Evolutionary conservation across 2,888 invertebrate species (phyloP).

Genomic region (Bedellia somnulentella): DNA sequence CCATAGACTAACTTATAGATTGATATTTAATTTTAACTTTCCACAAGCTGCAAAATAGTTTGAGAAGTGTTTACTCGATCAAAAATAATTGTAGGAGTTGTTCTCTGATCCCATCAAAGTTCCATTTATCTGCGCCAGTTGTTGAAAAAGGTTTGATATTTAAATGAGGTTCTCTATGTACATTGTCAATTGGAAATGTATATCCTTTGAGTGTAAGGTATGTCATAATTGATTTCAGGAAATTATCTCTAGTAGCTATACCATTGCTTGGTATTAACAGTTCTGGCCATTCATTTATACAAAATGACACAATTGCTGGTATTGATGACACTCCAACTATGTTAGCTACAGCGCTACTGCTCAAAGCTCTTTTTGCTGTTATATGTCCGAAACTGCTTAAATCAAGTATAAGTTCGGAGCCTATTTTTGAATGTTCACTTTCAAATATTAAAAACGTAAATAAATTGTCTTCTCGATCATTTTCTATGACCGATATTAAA

Average conservation of each 20-base stretch:
- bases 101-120: too few relatives aligned
- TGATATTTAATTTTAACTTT: too few relatives aligned
- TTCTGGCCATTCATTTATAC: slow-evolving; percentile 28
- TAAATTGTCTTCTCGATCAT: slow-evolving; percentile 41
- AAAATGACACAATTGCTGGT: slow-evolving; percentile 59
- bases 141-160: too few relatives aligned
- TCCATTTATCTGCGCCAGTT: too few relatives aligned
- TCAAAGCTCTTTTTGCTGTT: slow-evolving; percentile 60
- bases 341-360: slow-evolving; percentile 54
- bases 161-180: background rate
- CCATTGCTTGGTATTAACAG: slow-evolving; percentile 29
- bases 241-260: slow-evolving; percentile 32
- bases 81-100: too few relatives aligned
- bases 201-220: slow-evolving; percentile 51
- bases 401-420: slow-evolving; percentile 69
- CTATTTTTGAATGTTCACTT: slow-evolving; percentile 60
- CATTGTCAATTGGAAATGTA: slow-evolving; percentile 27
- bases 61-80: too few relatives aligned
- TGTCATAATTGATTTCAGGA: slow-evolving; percentile 51
- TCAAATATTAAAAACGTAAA: slow-evolving; percentile 71
- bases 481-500: slow-evolving; percentile 52
- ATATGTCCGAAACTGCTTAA: slow-evolving; percentile 59
- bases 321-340: slow-evolving; percentile 43
- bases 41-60: too few relatives aligned
- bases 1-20: too few relatives aligned